phyloP scores from a whole-genome alignment of 2,113 vertebrate species.

The Amia ocellicauda region DNA sequence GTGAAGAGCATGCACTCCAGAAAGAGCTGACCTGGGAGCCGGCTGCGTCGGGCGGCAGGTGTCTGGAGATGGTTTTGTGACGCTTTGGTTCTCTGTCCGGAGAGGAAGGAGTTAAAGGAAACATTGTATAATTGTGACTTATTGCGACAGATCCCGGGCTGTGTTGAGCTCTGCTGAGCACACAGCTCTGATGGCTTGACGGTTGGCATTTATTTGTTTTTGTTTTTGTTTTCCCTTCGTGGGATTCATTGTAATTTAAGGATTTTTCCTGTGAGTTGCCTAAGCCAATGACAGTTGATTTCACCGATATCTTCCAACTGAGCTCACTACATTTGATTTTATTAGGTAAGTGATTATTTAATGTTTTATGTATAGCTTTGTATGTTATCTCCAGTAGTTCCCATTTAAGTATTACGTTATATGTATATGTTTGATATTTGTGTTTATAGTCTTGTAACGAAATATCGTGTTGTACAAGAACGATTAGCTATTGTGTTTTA shows the following conservation, averaged over 20 bases:
- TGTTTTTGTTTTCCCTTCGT: constrained; percentile 20
- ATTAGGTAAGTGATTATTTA: constrained; percentile 32
- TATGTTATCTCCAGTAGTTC: too few relatives aligned
- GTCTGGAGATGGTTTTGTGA: constrained; percentile 29
- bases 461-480: too few relatives aligned
- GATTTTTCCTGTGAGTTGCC: constrained; percentile 8
- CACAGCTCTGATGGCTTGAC: constrained; percentile 19
- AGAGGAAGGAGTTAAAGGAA: constrained; percentile 13
- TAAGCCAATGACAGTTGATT: background rate
- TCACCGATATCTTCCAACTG: constrained; percentile 21
- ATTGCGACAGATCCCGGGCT: background rate
- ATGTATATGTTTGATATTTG: too few relatives aligned
- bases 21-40: constrained; percentile 43
- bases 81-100: background rate
- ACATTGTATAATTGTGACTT: constrained; percentile 11
- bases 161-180: background rate
- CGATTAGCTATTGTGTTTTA: too few relatives aligned
- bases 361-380: background rate
- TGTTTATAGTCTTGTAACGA: too few relatives aligned
- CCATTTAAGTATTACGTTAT: background rate
- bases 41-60: constrained; percentile 39
- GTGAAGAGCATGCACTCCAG: constrained; percentile 40
- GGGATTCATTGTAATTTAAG: constrained; percentile 15
- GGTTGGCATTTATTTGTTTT: background rate
- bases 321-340: constrained; percentile 14